Percentiles rank a stretch among this genome's conserved stretches.
phyloP scores from a whole-genome alignment of 2,888 invertebrate genomes.

The Athripsodes cinereus region DNA sequence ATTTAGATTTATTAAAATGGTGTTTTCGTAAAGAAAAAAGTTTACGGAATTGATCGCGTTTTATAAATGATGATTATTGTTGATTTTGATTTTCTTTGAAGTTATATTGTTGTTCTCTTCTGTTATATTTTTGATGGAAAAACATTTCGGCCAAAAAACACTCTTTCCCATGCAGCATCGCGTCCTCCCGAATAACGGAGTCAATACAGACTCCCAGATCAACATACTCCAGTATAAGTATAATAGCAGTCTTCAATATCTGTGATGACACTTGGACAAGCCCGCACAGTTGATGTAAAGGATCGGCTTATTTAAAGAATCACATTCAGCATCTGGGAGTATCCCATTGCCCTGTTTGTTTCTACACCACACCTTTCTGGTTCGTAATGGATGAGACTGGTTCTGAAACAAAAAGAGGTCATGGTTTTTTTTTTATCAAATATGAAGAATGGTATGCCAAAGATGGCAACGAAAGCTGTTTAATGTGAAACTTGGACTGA shows the following conservation, averaged over 20 bases:
- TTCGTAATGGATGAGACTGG: constrained; percentile 51
- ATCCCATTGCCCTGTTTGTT: constrained; percentile 66
- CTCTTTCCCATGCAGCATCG: not conserved
- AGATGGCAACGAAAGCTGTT: too few relatives aligned
- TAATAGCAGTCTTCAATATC: constrained; percentile 9
- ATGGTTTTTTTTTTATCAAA: too few relatives aligned
- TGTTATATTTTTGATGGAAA: not conserved
- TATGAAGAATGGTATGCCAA: too few relatives aligned
- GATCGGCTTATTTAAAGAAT: constrained; percentile 56
- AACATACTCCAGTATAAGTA: not conserved
- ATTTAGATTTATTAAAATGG: too few relatives aligned
- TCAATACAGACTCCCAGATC: not conserved
- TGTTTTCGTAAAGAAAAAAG: too few relatives aligned
- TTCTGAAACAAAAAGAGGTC: constrained; percentile 9
- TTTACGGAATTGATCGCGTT: too few relatives aligned
- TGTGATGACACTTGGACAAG: constrained; percentile 39
- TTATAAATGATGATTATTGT: not conserved
- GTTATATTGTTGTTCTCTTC: not conserved
- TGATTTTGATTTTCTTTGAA: not conserved
- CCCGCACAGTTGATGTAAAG: constrained; percentile 60
- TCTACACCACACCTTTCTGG: constrained; percentile 69
- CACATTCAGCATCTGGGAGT: constrained; percentile 68
- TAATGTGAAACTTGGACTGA: too few relatives aligned
- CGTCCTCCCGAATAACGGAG: not conserved
- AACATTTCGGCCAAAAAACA: not conserved